Conservation (phyloP, 2,888 invertebrate species). For the Eucriotettix oculatus region DNA sequence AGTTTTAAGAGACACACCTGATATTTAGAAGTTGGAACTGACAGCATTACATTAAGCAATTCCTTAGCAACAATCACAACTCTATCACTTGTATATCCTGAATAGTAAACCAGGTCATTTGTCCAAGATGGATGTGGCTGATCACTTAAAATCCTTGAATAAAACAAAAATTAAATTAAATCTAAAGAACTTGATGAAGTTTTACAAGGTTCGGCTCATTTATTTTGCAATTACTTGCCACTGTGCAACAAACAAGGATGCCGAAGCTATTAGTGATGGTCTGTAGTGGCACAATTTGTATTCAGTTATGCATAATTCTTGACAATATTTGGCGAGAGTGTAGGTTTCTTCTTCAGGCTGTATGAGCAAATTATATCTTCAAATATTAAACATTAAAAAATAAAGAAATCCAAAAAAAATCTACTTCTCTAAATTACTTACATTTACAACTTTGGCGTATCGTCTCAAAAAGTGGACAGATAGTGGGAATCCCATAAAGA, state of each 20-base stretch:
- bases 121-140: no score
- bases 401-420: background rate
- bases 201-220: no score
- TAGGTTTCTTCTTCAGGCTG: background rate
- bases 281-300: constrained; percentile 59
- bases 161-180: no score
- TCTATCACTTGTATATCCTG: no score
- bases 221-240: constrained; percentile 25
- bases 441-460: constrained; percentile 34
- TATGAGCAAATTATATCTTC: background rate
- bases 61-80: no score
- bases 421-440: no score
- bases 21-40: no score
- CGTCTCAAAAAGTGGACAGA: constrained; percentile 80
- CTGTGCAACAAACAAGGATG: constrained; percentile 60
- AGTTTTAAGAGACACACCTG: no score
- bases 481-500: constrained; percentile 69
- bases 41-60: no score
- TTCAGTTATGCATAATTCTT: constrained; percentile 69
- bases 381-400: background rate
- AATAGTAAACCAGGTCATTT: no score
- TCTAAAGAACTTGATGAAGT: no score
- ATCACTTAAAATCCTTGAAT: no score
- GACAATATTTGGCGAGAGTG: constrained; percentile 71
- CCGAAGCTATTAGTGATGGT: constrained; percentile 73